Base-by-base conservation (phyloP, 2,797 vertebrate genomes). In the Oophaga sylvatica region DNA sequence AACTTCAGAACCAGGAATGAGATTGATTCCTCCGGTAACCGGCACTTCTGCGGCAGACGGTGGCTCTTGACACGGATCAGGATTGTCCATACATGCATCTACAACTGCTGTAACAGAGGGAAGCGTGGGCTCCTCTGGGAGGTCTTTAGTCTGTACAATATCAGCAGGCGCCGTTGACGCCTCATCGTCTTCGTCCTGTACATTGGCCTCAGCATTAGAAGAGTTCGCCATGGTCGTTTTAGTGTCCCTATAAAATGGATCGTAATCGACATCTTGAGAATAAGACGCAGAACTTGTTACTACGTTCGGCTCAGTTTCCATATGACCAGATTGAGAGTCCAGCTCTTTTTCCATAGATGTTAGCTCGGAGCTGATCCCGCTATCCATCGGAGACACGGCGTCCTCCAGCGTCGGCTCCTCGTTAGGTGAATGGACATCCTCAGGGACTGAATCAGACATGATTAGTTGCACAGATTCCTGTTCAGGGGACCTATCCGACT, bases 1-100 rank as follows among this genome's bases (percentile, higher is more conserved):
- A 91, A 98, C 97, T 94, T 99, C 97, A 20, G 97, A 96, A 87
- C 98, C 97, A 0, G 95, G 96, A 83, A 94, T 94, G 87, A 98
- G 93, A 26, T 95, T 93, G 76, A 93, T 92, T 77, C 87, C 92
- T 10, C 81, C 68, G 88, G 87, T 91, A 48, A 83, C 70, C 19
- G 86, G 86, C 0, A 89, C 87, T 91, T 80, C 87, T 80, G 87
- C 71, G 15, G 90, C 85, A 57, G 90, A 93, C 79, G 87, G 19
- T 48, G 56, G 26, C 12, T 53, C 67, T 63, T n/a, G 29, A 53
- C 26, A 35, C n/a, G 19, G 63, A 45, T 85, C 20, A 29, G 71
- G 29, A 26, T 83, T 77, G 81, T 86, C 73, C 15, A 45, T 41
- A 62, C 17, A 56, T 35, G 19, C 19, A 7, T 81, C 70, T 31